These are phyloP conservation scores for Fabriciana adippe DNA, from an alignment of 2,888 invertebrate species.

Conservation along the genomic window DNA sequence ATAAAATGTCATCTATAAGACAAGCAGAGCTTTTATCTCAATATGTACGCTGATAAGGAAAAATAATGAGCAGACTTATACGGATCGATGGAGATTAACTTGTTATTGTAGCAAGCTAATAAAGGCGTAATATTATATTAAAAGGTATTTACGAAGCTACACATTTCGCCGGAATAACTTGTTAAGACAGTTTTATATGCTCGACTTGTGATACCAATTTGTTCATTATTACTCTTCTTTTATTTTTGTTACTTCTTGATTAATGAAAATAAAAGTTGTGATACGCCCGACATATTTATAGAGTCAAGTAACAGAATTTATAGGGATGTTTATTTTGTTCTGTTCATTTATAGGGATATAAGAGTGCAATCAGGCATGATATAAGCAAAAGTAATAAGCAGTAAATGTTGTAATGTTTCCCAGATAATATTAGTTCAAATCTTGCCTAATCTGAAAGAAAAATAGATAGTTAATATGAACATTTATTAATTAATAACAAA, in stretches of 20 bases:
- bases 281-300: slow-evolving; percentile 10
- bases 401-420: no score
- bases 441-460: no score
- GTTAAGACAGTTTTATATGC: slow-evolving; percentile 22
- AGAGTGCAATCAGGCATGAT: no score
- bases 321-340: background rate
- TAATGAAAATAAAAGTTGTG: slow-evolving; percentile 22
- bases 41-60: slow-evolving; percentile 72
- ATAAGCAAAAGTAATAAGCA: no score
- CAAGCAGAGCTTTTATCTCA: slow-evolving; percentile 71
- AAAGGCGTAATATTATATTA: slow-evolving; percentile 40
- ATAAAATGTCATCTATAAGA: slow-evolving; percentile 77
- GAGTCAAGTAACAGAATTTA: slow-evolving; percentile 1
- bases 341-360: no score
- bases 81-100: slow-evolving; percentile 68
- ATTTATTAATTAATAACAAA: no score
- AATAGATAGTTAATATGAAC: no score
- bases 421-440: no score
- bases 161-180: slow-evolving; percentile 27
- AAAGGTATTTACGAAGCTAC: slow-evolving; percentile 41
- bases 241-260: slow-evolving; percentile 23
- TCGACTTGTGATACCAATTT: slow-evolving; percentile 21
- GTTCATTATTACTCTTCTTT: slow-evolving; percentile 20
- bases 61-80: slow-evolving; percentile 74
- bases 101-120: slow-evolving; percentile 54